phyloP scores from a whole-genome alignment of 1,140 invertebrate genomes.

The Apis dorsata region DNA sequence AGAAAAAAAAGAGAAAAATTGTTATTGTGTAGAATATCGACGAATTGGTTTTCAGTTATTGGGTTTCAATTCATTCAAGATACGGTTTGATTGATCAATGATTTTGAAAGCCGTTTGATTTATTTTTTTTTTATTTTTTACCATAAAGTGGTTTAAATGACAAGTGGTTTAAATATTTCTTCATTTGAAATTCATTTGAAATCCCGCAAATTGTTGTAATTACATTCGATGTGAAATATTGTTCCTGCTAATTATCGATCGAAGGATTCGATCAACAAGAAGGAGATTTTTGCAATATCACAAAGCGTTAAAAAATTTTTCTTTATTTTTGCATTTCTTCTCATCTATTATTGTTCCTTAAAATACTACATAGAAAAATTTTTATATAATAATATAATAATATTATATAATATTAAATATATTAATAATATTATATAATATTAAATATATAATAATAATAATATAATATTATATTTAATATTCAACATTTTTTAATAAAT shows the following conservation, averaged over 20 bases:
- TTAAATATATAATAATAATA: no score
- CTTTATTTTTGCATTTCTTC: no score
- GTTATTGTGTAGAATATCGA: constrained; percentile 13
- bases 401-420: no score
- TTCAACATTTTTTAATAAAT: no score
- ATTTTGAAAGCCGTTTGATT: constrained; percentile 10
- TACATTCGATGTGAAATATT: neutral
- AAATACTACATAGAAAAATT: no score
- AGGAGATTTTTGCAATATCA: no score
- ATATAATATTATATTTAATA: no score
- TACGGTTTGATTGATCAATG: constrained; percentile 25
- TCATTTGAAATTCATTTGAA: neutral
- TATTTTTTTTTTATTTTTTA: neutral
- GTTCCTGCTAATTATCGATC: neutral
- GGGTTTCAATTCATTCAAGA: constrained; percentile 30
- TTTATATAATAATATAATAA: no score
- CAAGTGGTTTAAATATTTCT: neutral
- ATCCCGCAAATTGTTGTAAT: neutral
- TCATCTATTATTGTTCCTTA: no score
- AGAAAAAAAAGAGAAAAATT: neutral
- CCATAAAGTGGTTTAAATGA: constrained; percentile 3
- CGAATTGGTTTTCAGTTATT: constrained; percentile 29
- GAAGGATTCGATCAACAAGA: no score
- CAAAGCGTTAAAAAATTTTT: no score
- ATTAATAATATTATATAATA: no score